These are phyloP conservation scores for Brenthis hecate DNA, from an alignment of 2,888 invertebrate genomes.

Conservation along the genomic window DNA sequence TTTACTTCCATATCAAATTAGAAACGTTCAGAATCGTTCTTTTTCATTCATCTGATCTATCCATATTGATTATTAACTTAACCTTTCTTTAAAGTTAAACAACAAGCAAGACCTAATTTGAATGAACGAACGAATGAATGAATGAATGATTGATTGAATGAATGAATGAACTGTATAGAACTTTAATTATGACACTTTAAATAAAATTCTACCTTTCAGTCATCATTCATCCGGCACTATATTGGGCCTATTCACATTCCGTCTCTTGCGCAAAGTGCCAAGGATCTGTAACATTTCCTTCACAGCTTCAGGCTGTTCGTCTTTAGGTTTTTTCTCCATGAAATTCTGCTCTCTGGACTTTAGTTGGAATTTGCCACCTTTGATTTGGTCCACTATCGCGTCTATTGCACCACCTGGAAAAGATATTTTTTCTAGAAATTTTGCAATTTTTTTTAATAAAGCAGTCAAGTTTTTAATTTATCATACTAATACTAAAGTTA, in stretches of 20 bases:
- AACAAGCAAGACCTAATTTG: no score
- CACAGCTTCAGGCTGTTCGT: slow-evolving; percentile 77
- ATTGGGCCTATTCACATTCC: slow-evolving; percentile 42
- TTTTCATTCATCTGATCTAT: no score
- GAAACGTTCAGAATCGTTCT: no score
- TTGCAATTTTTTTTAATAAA: no score
- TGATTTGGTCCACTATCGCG: slow-evolving; percentile 89
- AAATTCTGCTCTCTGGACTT: slow-evolving; percentile 84
- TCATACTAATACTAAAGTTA: no score
- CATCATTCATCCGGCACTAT: neutral
- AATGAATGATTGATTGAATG: no score
- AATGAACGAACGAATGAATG: no score
- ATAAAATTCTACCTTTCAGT: neutral
- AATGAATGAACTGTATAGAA: neutral
- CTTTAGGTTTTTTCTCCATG: slow-evolving; percentile 76
- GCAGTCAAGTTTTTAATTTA: no score
- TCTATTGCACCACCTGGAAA: slow-evolving; percentile 84
- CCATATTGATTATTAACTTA: no score
- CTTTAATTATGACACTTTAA: neutral
- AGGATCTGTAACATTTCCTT: slow-evolving; percentile 86
- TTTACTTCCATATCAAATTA: no score
- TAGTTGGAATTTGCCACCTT: slow-evolving; percentile 88
- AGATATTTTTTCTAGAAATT: neutral
- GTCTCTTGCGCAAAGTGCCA: slow-evolving; percentile 70
- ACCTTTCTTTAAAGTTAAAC: no score